These are phyloP conservation scores for Hyposmocoma kahamanoa DNA, from an alignment of 1,140 invertebrate genomes.

Conservation along the genomic window DNA sequence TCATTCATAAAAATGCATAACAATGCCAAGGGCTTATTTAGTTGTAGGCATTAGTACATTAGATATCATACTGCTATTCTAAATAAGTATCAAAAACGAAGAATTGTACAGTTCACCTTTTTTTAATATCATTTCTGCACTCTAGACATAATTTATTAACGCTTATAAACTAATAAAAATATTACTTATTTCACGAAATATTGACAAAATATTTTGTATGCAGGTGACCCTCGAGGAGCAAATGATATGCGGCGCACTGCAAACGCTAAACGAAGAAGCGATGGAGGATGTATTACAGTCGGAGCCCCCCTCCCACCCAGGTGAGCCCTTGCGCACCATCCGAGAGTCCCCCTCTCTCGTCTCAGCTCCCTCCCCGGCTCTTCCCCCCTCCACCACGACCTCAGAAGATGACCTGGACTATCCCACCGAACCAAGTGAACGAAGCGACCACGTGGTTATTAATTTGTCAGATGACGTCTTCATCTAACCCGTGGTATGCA, in stretches of 20 bases:
- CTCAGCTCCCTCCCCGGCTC: constrained; percentile 8
- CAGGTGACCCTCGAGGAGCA: constrained; percentile 94
- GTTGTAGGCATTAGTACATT: no score
- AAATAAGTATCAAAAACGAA: no score
- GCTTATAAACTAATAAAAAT: no score
- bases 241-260: constrained; percentile 93
- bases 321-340: constrained; percentile 61
- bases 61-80: no score
- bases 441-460: constrained; percentile 38
- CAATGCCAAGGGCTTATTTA: no score
- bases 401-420: background rate
- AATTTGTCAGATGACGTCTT: constrained; percentile 48
- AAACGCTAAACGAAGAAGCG: constrained; percentile 93
- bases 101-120: no score
- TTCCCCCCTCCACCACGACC: background rate
- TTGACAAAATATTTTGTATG: no score
- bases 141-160: no score
- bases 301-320: constrained; percentile 65
- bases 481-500: no score
- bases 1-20: no score
- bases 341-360: constrained; percentile 28
- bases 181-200: no score
- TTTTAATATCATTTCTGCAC: no score
- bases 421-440: constrained; percentile 13
- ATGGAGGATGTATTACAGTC: constrained; percentile 86